Conservation (phyloP, 2,113 vertebrate genomes). For the Ceyx margarethae region DNA sequence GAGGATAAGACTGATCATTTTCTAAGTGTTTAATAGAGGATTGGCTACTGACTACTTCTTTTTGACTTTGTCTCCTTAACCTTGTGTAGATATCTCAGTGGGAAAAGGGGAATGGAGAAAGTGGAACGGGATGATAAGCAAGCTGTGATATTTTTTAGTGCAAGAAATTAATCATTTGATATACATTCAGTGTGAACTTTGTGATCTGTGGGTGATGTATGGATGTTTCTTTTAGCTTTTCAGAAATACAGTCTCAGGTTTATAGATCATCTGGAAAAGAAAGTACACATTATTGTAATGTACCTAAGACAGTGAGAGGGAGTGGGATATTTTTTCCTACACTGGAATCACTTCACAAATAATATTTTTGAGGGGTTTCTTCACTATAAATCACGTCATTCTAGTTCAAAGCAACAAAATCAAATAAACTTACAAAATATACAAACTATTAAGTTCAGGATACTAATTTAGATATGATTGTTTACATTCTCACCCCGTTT, state of each 20-base stretch:
- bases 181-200: constrained; percentile 19
- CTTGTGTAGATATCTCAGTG: constrained; percentile 1
- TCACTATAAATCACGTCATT: constrained; percentile 26
- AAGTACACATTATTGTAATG: background rate
- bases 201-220: background rate
- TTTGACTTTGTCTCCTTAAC: constrained; percentile 5
- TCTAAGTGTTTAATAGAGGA: background rate
- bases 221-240: background rate
- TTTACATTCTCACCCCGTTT: constrained; percentile 59
- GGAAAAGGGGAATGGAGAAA: background rate
- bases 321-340: background rate
- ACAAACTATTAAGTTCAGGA: constrained; percentile 47
- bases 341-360: constrained; percentile 55
- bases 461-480: constrained; percentile 34
- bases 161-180: constrained; percentile 44
- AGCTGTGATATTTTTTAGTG: background rate
- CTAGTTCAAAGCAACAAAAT: constrained; percentile 57
- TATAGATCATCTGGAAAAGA: constrained; percentile 2
- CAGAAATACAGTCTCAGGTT: background rate
- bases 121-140: background rate
- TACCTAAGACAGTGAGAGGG: background rate
- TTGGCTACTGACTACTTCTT: background rate
- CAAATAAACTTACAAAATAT: constrained; percentile 54
- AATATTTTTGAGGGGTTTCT: constrained; percentile 41
- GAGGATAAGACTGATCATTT: constrained; percentile 29